Percentiles rank a stretch among this genome's conserved stretches.
These are phyloP conservation scores for Pao palembangensis DNA, from an alignment of 2,113 vertebrate species.

Conservation along the genomic window DNA sequence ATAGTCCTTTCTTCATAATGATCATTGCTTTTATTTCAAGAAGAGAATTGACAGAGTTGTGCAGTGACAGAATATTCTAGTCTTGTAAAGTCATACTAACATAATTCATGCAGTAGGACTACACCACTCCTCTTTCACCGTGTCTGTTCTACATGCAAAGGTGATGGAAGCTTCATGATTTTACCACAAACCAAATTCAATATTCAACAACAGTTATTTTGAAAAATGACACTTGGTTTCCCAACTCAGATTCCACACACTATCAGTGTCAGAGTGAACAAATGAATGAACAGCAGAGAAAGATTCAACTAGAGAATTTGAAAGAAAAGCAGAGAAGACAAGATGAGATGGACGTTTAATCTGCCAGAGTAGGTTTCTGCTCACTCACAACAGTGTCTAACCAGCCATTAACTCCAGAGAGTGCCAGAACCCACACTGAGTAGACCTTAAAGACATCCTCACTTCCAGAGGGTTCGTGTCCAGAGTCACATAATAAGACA, in stretches of 20 bases:
- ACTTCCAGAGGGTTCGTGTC: conserved; percentile 65
- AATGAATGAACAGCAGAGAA: neutral
- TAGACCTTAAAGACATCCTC: conserved; percentile 67
- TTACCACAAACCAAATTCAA: neutral
- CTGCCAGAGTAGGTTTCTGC: conserved; percentile 16
- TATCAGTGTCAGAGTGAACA: too few species aligned
- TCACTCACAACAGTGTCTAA: conserved; percentile 56
- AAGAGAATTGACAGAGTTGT: too few species aligned
- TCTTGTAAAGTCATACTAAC: too few species aligned
- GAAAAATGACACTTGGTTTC: neutral
- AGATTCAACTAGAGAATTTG: neutral
- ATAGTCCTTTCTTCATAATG: too few species aligned
- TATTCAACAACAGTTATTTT: neutral
- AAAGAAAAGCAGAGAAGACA: conserved; percentile 10
- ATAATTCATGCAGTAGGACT: too few species aligned
- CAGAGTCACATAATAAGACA: conserved; percentile 79
- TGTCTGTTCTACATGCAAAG: too few species aligned
- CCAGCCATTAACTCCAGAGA: conserved; percentile 82
- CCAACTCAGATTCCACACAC: neutral
- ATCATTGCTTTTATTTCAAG: too few species aligned
- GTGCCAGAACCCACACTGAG: conserved; percentile 85
- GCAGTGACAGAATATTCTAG: too few species aligned
- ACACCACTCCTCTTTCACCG: too few species aligned
- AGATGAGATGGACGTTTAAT: too few species aligned
- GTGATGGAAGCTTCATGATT: too few species aligned